Percentiles rank a stretch among this genome's conserved stretches.
Conservation (phyloP, 2,797 vertebrate species). For the Valencia hispanica region DNA sequence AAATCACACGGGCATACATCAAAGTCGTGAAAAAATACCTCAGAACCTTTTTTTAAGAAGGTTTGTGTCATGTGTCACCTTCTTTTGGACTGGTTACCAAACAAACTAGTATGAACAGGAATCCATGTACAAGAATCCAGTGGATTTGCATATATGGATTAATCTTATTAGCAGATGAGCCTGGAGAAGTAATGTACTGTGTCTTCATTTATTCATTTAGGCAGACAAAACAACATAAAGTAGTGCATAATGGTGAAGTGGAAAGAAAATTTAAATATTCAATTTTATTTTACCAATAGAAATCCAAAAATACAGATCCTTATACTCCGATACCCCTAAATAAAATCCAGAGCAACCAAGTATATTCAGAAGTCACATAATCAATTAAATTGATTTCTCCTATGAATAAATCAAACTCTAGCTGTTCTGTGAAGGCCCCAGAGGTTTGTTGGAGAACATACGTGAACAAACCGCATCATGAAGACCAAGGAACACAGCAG, state of each 20-base stretch:
- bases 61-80: neutral
- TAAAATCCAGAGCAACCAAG: neutral
- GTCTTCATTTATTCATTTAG: neutral
- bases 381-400: neutral
- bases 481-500: neutral
- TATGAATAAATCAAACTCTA: neutral
- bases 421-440: neutral
- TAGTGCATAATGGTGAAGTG: neutral
- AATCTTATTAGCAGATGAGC: neutral
- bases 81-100: neutral
- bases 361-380: neutral
- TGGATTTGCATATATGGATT: neutral
- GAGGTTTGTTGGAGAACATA: neutral
- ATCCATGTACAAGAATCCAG: neutral
- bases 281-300: neutral
- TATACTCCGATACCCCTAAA: neutral
- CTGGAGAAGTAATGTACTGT: neutral
- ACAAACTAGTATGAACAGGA: neutral
- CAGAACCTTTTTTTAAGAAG: neutral
- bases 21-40: neutral
- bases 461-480: neutral
- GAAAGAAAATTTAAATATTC: neutral
- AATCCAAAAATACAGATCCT: neutral
- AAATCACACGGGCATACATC: neutral
- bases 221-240: slow-evolving; percentile 1